phyloP scores from a whole-genome alignment of 2,888 invertebrate species.

The Limenitis camilla region DNA sequence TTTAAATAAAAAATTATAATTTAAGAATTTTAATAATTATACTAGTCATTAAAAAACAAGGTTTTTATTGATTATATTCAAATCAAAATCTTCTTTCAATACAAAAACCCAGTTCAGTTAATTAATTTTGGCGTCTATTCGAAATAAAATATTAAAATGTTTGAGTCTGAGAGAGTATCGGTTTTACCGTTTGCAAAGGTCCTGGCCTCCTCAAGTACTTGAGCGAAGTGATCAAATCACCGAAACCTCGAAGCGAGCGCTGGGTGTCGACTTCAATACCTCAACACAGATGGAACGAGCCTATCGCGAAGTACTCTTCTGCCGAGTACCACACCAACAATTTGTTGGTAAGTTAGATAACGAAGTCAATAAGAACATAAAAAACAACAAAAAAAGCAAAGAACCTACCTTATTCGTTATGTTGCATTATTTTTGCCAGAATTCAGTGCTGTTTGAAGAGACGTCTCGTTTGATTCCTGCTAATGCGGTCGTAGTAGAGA shows the following conservation, averaged over 20 bases:
- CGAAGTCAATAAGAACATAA: not conserved
- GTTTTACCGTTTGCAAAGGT: constrained; percentile 21
- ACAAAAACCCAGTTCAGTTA: not conserved
- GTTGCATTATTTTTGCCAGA: constrained; percentile 54
- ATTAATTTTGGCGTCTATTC: no score
- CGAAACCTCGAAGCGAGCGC: constrained; percentile 76
- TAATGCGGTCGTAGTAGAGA: constrained; percentile 87
- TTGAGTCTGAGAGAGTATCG: no score
- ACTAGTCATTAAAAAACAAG: no score
- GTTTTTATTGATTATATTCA: no score
- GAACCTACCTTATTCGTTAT: not conserved
- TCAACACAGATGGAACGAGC: constrained; percentile 71
- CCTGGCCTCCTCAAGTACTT: constrained; percentile 75
- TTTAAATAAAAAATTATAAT: no score
- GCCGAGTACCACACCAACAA: constrained; percentile 91
- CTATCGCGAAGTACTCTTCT: constrained; percentile 73
- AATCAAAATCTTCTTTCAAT: not conserved
- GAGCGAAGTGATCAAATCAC: constrained; percentile 71
- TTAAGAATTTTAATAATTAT: no score
- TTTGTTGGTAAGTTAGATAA: constrained; percentile 67
- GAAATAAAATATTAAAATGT: no score
- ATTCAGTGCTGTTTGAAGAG: constrained; percentile 86
- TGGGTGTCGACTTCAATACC: constrained; percentile 90
- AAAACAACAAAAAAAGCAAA: no score
- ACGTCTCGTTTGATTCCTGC: constrained; percentile 82